Base-by-base conservation (phyloP, 2,888 invertebrate species). In the Eilema caniola region DNA sequence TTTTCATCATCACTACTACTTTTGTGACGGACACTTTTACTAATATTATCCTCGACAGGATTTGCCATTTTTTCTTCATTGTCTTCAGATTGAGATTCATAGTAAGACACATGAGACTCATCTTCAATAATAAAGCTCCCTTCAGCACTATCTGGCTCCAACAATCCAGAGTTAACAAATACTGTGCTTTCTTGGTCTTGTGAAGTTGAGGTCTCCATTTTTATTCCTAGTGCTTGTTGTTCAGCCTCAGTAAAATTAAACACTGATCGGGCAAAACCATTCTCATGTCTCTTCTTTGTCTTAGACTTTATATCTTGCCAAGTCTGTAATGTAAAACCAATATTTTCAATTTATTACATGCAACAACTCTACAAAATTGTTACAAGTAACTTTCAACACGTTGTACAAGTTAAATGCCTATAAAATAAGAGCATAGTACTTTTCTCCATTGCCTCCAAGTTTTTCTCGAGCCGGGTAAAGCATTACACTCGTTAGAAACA, bases 391-490 rank as follows among this genome's bases (percentile, higher is more conserved):
- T 28, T 23, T 28, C 12, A 64, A 47, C 28, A n/a, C 4, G 20
- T 31, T 14, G 16, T 24, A 64, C 1, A 64, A n/a, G 12, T 31
- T 23, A 64, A 5, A 64, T 12, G 47, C 28, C n/a, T 37, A 68
- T n/a, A 53, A 37, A 25, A 33, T 25, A 57, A 25, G 64, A 61
- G 20, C 28, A 67, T 61, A 41, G 28, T 86, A 94, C 95, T 88
- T 94, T 95, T 84, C 90, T 88, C 95, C 94, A 95, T 77, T 94
- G 94, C 61, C 88, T 88, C 95, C 95, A 95, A 74, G 92, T 93
- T 86, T 95, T 95, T 57, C 80, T 90, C 0, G 93, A 93, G 14
- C 95, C 95, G 23, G 92, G 90, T 70, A 93, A 85, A 47, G 92
- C 83, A 78, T 95, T 95, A 67, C 91, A 93, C 77, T 94, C 91